Conservation (phyloP, 2,888 invertebrate genomes). For the Philhelius pedissequus region DNA sequence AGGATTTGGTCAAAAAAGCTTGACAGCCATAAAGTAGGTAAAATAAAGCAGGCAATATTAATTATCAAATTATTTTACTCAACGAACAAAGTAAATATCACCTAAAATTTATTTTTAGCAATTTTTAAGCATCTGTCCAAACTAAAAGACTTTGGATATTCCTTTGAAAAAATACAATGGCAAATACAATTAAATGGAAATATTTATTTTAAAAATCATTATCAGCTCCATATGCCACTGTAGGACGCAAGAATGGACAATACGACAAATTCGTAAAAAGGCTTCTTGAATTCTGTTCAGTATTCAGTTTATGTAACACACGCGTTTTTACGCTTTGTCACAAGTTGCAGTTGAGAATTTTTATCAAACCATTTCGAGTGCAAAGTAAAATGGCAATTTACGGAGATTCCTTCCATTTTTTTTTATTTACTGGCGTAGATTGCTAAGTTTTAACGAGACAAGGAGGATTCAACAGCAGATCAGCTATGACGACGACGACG, state of each 20-base stretch:
- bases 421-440: not conserved
- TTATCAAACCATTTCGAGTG: constrained; percentile 64
- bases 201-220: not conserved
- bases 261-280: not conserved
- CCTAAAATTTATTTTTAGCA: too few species aligned
- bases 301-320: constrained; percentile 70
- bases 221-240: not conserved
- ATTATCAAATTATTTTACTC: too few species aligned
- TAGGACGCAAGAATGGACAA: not conserved
- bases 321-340: constrained; percentile 69
- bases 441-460: constrained; percentile 34
- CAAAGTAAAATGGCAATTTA: constrained; percentile 68
- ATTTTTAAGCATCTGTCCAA: too few species aligned
- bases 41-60: too few species aligned
- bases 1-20: too few species aligned
- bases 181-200: not conserved
- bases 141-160: too few species aligned
- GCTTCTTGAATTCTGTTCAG: constrained; percentile 62
- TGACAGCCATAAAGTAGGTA: too few species aligned
- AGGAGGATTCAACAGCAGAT: constrained; percentile 31
- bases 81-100: too few species aligned
- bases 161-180: too few species aligned
- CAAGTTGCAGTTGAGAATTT: constrained; percentile 62
- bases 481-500: too few species aligned
- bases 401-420: constrained; percentile 70